Conservation (phyloP, 2,888 invertebrate species). For the Oeneis ivallda region DNA sequence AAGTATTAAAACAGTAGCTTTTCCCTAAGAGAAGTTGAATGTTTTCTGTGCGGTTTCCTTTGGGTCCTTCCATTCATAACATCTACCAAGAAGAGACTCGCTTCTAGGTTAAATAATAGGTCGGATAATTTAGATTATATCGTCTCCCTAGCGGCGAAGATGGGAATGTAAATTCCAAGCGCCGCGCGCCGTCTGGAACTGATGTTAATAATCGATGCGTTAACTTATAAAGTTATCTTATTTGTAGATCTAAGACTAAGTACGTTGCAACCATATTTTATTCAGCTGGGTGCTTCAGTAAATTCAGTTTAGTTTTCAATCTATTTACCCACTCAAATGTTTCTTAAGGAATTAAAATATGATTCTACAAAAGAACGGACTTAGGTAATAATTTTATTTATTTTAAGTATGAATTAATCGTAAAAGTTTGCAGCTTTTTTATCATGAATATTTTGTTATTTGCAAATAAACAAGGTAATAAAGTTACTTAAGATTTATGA, state of each 20-base stretch:
- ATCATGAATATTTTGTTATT: no score
- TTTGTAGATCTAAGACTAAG: constrained; percentile 1
- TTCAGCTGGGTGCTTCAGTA: background rate
- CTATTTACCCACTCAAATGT: background rate
- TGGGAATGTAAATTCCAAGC: constrained; percentile 12
- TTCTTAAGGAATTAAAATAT: background rate
- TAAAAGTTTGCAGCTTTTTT: no score
- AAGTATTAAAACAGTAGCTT: constrained; percentile 12
- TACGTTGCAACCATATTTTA: background rate
- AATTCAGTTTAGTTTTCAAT: background rate
- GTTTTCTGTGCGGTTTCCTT: constrained; percentile 4
- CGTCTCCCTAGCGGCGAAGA: constrained; percentile 4
- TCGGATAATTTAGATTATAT: constrained; percentile 14
- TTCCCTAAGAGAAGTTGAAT: background rate
- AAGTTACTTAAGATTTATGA: no score
- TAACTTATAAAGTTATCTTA: constrained; percentile 13
- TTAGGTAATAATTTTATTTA: background rate
- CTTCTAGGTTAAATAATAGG: no score
- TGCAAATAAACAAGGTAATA: no score
- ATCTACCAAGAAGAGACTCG: background rate
- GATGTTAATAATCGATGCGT: constrained; percentile 23
- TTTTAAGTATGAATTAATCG: no score
- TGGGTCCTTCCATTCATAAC: constrained; percentile 1
- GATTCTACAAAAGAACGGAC: background rate
- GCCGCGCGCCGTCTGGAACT: constrained; percentile 6